phyloP scores from a whole-genome alignment of 2,113 vertebrate species.

The Psammodynastes pulverulentus region DNA sequence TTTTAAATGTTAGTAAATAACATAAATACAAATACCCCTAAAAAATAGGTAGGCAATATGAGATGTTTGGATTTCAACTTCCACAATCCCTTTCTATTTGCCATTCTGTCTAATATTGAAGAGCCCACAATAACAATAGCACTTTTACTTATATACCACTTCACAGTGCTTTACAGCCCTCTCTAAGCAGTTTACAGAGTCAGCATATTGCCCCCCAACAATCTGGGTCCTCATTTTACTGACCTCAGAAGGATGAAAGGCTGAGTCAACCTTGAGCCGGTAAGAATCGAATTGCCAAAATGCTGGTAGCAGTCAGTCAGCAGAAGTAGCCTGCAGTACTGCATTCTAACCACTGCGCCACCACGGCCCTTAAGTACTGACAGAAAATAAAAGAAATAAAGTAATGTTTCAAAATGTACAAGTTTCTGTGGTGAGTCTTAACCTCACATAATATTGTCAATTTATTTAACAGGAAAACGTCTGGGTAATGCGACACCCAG shows the following conservation, averaged over 20 bases:
- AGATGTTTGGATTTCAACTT: neutral
- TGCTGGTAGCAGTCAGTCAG: too few species aligned
- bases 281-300: too few species aligned
- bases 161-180: too few species aligned
- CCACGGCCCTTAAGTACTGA: neutral
- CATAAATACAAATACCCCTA: neutral
- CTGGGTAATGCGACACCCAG: too few species aligned
- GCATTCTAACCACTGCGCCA: too few species aligned
- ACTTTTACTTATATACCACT: too few species aligned
- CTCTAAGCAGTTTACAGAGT: too few species aligned
- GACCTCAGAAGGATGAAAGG: too few species aligned
- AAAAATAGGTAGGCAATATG: neutral
- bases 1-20: neutral
- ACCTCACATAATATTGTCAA: neutral
- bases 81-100: neutral
- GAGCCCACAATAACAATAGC: neutral
- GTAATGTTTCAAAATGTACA: neutral
- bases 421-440: neutral
- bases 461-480: neutral
- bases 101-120: neutral
- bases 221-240: too few species aligned
- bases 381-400: neutral
- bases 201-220: too few species aligned
- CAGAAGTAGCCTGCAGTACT: too few species aligned
- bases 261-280: too few species aligned